phyloP scores from a whole-genome alignment of 2,113 vertebrate species.

The Lycaon pictus region DNA sequence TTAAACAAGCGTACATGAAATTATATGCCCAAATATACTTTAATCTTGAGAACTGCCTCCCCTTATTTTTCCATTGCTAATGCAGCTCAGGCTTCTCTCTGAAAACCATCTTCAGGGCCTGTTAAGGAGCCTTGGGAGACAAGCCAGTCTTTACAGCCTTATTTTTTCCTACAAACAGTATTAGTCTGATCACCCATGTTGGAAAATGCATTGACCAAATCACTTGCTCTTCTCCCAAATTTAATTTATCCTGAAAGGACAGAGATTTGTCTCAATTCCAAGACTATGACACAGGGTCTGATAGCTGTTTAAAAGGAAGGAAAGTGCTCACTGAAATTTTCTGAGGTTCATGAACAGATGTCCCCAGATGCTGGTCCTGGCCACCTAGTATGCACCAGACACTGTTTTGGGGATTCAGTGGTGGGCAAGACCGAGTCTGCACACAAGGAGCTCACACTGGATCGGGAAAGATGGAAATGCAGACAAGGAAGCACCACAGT shows the following conservation, averaged over 20 bases:
- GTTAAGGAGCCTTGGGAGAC: not conserved
- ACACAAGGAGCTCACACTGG: not conserved
- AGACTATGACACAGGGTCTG: not conserved
- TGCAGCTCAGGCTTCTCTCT: not conserved
- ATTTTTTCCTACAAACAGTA: not conserved
- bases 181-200: conserved; percentile 11
- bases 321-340: not conserved
- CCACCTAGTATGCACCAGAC: not conserved
- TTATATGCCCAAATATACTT: not conserved
- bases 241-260: not conserved
- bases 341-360: not conserved
- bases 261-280: not conserved
- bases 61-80: conserved; percentile 41
- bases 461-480: not conserved
- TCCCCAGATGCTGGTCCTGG: not conserved
- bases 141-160: not conserved
- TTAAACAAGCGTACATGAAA: not conserved
- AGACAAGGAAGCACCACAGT: accelerated
- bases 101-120: not conserved
- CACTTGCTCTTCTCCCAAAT: conserved; percentile 3
- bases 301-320: not conserved
- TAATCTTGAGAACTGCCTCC: not conserved
- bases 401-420: not conserved
- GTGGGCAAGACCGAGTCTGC: too few relatives aligned
- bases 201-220: not conserved